Evolutionary conservation across 1,140 invertebrate genomes (phyloP).

Genomic region (Rhopalosiphum maidis): DNA sequence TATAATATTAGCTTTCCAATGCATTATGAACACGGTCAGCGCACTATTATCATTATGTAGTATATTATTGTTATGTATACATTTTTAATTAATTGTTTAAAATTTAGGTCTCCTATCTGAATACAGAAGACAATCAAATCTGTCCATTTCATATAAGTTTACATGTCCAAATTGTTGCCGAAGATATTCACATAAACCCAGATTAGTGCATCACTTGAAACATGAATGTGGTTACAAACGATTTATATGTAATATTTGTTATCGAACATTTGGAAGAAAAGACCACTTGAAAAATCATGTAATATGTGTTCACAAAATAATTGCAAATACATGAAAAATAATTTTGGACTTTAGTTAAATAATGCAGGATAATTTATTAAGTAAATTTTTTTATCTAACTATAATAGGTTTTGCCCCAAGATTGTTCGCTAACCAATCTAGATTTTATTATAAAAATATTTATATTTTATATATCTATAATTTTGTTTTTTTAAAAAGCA

Average conservation of each 20-base stretch:
- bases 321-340: neutral
- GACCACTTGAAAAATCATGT: conserved; percentile 61
- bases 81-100: neutral
- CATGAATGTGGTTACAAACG: conserved; percentile 60
- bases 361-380: neutral
- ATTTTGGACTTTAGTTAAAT: neutral
- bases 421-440: neutral
- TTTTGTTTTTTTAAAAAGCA: neutral
- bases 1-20: neutral
- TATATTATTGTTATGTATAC: neutral
- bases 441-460: neutral
- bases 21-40: neutral
- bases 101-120: neutral
- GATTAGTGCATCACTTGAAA: conserved; percentile 60
- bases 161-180: conserved; percentile 61
- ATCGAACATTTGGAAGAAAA: conserved; percentile 62
- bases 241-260: conserved; percentile 60
- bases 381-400: neutral
- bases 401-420: neutral
- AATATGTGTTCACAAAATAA: conserved; percentile 45
- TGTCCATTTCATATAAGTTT: conserved; percentile 8
- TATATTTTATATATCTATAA: neutral
- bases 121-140: neutral
- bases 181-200: conserved; percentile 64
- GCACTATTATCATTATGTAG: neutral